Conservation (phyloP, 2,797 vertebrate genomes). For the Falco naumanni region DNA sequence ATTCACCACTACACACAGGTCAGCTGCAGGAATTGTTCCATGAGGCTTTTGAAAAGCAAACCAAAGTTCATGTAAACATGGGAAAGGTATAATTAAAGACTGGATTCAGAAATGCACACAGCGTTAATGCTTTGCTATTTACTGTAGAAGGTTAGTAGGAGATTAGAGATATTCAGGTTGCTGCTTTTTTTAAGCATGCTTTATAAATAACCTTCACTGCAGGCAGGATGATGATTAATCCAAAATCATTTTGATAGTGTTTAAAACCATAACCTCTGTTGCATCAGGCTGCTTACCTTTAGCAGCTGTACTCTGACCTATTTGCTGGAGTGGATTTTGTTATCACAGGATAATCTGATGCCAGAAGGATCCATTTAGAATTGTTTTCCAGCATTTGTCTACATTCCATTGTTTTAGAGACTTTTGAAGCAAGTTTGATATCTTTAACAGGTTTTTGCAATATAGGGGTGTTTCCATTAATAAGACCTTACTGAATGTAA, state of each 20-base stretch:
- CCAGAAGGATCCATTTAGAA: neutral
- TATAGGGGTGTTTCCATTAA: neutral
- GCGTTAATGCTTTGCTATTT: constrained; percentile 24
- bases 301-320: constrained; percentile 2
- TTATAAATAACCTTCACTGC: constrained; percentile 53
- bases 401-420: neutral
- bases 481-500: neutral
- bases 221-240: constrained; percentile 56
- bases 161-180: constrained; percentile 28
- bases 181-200: constrained; percentile 9
- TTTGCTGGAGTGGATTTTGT: constrained; percentile 28
- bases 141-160: constrained; percentile 18
- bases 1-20: constrained; percentile 76
- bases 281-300: neutral
- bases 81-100: constrained; percentile 71
- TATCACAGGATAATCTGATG: neutral
- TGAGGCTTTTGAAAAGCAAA: constrained; percentile 76
- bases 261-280: neutral
- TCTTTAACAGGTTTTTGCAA: constrained; percentile 12
- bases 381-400: neutral
- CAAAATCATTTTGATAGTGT: neutral
- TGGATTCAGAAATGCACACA: constrained; percentile 8
- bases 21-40: constrained; percentile 74
- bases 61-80: constrained; percentile 79
- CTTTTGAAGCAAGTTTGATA: neutral